Conservation (phyloP, 2,113 vertebrate genomes). For the Anoura caudifer region DNA sequence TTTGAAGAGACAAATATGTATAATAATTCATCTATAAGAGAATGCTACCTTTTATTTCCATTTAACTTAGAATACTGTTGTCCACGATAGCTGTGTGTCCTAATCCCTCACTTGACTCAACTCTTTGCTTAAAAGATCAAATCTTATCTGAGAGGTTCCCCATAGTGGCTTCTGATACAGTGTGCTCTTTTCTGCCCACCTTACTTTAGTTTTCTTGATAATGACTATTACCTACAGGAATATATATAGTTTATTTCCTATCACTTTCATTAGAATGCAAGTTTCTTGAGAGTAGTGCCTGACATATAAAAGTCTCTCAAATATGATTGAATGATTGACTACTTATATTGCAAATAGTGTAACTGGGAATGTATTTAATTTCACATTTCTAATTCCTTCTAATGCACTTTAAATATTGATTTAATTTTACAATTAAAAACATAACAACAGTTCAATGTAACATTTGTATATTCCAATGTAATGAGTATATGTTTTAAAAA, state of each 20-base stretch:
- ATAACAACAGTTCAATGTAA: background rate
- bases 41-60: background rate
- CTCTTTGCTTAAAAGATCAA: background rate
- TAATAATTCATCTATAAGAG: background rate
- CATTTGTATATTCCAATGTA: background rate
- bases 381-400: background rate
- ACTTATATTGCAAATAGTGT: background rate
- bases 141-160: background rate
- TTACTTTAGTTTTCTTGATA: background rate
- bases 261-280: background rate
- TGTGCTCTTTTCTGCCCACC: too few relatives aligned
- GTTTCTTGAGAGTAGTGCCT: background rate
- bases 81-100: background rate
- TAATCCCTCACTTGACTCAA: background rate
- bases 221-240: background rate
- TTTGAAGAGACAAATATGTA: background rate
- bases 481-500: background rate
- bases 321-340: background rate
- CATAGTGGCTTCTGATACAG: background rate
- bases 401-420: background rate
- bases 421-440: conserved; percentile 5
- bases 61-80: background rate
- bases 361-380: background rate
- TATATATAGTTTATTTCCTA: background rate
- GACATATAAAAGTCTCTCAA: background rate